Percentiles rank a stretch among this genome's conserved stretches.
phyloP scores from a whole-genome alignment of 2,113 vertebrate species.

The Dipodomys spectabilis region DNA sequence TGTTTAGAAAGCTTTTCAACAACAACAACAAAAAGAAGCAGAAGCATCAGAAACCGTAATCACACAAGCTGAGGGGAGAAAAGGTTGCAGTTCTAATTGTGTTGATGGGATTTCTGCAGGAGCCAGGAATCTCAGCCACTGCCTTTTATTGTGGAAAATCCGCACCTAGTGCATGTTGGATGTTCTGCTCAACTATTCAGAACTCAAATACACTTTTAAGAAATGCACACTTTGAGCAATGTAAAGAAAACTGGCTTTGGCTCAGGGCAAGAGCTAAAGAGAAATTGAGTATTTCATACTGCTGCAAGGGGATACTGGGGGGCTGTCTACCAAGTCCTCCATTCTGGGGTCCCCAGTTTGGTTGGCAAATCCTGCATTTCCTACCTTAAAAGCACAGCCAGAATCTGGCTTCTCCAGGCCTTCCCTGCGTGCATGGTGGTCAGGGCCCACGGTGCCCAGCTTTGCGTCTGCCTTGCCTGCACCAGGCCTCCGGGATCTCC shows the following conservation, averaged over 20 bases:
- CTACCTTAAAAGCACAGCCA: neutral
- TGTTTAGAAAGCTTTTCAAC: constrained; percentile 71
- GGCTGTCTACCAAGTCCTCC: neutral
- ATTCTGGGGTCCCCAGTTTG: neutral
- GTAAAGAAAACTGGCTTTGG: constrained; percentile 59
- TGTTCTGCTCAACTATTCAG: constrained; percentile 64
- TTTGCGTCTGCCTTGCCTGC: too few relatives aligned
- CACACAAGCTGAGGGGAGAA: constrained; percentile 60
- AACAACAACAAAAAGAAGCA: constrained; percentile 52
- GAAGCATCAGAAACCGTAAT: constrained; percentile 63
- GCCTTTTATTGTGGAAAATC: constrained; percentile 39
- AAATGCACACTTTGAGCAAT: constrained; percentile 60
- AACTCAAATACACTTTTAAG: constrained; percentile 69
- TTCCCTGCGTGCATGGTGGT: too few relatives aligned
- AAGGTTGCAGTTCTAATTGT: constrained; percentile 72
- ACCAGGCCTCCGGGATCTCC: too few relatives aligned
- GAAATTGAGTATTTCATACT: constrained; percentile 4
- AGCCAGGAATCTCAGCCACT: constrained; percentile 40
- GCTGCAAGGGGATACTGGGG: neutral
- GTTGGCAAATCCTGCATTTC: neutral
- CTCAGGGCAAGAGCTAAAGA: constrained; percentile 46
- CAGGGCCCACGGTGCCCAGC: too few relatives aligned
- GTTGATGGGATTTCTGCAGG: constrained; percentile 70
- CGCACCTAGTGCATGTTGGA: constrained; percentile 61
- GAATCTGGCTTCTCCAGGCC: too few relatives aligned